A percentile compares a stretch with the other conserved stretches of the same genome.
These are phyloP conservation scores for Melinaea marsaeus DNA, from an alignment of 2,888 invertebrate genomes.

Conservation along the genomic window DNA sequence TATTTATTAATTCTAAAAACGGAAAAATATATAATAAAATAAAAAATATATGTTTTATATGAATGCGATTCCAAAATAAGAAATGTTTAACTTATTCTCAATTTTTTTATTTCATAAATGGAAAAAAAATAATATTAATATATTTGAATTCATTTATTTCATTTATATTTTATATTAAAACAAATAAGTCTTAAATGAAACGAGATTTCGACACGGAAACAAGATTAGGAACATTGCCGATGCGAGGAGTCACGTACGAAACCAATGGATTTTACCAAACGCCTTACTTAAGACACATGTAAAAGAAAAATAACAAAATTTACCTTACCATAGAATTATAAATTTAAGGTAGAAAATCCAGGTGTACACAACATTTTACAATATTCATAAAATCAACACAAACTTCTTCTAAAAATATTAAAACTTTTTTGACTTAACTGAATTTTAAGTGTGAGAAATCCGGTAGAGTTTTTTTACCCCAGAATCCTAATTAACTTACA, in stretches of 20 bases:
- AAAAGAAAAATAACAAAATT: not conserved
- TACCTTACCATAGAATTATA: slow-evolving; percentile 9
- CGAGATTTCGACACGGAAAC: slow-evolving; percentile 20
- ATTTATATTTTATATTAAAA: not conserved
- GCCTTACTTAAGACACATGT: slow-evolving; percentile 37
- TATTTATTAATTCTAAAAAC: too few relatives aligned
- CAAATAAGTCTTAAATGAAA: slow-evolving; percentile 16
- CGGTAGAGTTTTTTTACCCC: slow-evolving; percentile 17
- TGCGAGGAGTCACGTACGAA: slow-evolving; percentile 57
- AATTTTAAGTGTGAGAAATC: too few relatives aligned
- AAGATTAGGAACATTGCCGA: slow-evolving; percentile 33
- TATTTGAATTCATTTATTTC: not conserved
- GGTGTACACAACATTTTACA: too few relatives aligned
- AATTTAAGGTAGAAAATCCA: not conserved
- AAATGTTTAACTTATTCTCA: too few relatives aligned
- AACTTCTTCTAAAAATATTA: too few relatives aligned
- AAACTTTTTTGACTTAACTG: too few relatives aligned
- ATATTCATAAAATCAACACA: too few relatives aligned
- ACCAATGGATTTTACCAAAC: slow-evolving; percentile 53
- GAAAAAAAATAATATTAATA: too few relatives aligned
- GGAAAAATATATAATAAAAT: too few relatives aligned
- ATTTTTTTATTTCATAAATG: too few relatives aligned
- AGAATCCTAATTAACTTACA: slow-evolving; percentile 21
- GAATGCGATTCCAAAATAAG: too few relatives aligned
- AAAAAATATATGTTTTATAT: too few relatives aligned